Evolutionary conservation across 2,797 vertebrate genomes (phyloP), one percentile per base, ranked within the genome.

Genomic region (Chiroxiphia lanceolata): DNA sequence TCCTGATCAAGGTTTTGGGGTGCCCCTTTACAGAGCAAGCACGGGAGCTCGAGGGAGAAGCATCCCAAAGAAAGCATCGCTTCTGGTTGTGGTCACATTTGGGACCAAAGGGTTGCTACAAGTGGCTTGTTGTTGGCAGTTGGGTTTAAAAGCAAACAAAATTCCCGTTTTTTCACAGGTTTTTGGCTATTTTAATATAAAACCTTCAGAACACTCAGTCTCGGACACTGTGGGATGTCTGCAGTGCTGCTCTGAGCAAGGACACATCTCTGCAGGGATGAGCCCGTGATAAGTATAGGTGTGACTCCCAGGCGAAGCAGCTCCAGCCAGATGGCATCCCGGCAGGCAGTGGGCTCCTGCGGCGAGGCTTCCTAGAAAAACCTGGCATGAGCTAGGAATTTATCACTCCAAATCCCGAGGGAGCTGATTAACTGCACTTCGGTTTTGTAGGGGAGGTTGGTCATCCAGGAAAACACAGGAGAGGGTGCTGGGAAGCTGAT

Each of bases 51-150:
- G 4, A 3, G 54, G 72, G 63, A 44, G 45, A 57, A 22, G 11
- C 53, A 16, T 5, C 38, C 75, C 10, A 2, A 18, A 17, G 25
- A 19, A 27, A 27, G 6, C 44, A 2, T 6, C 20, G 0, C 10
- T 3, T 31, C 22, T 8, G 64, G 12, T 0, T 36, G 22, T 0
- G 1, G 36, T 7, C 45, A 26, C 0, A 0, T 40, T 26, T 23
- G 45, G 53, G 29, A 42, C n/a, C 17, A 27, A 56, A 85, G 50
- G 17, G 65, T 51, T 26, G 42, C 42, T 25, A 10, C 0, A 0
- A 76, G n/a, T 3, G 1, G 56, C 38, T 77, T 8, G 4, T 11
- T 13, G 64, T 15, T 69, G 29, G 21, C 74, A 67, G 31, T 4
- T 0, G 1, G 42, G 13, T 53, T 36, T 29, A 72, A 67, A 79